Conservation (phyloP, 2,888 invertebrate genomes). For the Platynereis dumerilii region DNA sequence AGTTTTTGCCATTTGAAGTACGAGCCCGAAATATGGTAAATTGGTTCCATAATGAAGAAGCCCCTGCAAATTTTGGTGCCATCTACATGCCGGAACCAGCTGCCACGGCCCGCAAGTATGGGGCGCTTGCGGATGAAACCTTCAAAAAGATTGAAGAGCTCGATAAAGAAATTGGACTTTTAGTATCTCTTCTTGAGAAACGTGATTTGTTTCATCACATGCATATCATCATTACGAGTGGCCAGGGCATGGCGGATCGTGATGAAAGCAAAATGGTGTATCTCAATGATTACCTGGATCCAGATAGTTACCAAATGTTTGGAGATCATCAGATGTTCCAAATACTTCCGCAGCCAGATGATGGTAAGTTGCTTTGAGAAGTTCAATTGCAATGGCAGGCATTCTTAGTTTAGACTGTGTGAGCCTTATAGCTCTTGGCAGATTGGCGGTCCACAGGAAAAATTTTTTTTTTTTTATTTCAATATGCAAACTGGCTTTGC, state of each 20-base stretch:
- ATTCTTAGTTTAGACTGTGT: too few relatives aligned
- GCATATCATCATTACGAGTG: conserved; percentile 75
- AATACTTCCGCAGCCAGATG: too few relatives aligned
- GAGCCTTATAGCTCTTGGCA: too few relatives aligned
- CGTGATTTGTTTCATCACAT: conserved; percentile 67
- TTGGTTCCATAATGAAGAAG: conserved; percentile 56
- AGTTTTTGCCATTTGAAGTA: conserved; percentile 1
- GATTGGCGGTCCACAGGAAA: too few relatives aligned
- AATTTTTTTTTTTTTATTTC: too few relatives aligned
- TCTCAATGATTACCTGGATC: conserved; percentile 25
- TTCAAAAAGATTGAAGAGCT: conserved; percentile 67
- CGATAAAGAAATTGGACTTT: conserved; percentile 64
- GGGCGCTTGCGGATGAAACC: conserved; percentile 57
- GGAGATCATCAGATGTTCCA: background rate
- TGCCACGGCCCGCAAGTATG: conserved; percentile 69
- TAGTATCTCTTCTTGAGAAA: conserved; percentile 66
- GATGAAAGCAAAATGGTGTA: conserved; percentile 43
- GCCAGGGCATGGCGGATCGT: conserved; percentile 75
- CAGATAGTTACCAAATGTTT: background rate
- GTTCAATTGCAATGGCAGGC: too few relatives aligned
- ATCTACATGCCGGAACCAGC: conserved; percentile 78
- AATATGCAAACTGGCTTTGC: too few relatives aligned
- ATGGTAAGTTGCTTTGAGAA: too few relatives aligned
- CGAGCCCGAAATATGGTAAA: conserved; percentile 39
- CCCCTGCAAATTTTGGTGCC: conserved; percentile 74